Conservation (phyloP, 2,113 vertebrate genomes). For the Micronisus gabar region DNA sequence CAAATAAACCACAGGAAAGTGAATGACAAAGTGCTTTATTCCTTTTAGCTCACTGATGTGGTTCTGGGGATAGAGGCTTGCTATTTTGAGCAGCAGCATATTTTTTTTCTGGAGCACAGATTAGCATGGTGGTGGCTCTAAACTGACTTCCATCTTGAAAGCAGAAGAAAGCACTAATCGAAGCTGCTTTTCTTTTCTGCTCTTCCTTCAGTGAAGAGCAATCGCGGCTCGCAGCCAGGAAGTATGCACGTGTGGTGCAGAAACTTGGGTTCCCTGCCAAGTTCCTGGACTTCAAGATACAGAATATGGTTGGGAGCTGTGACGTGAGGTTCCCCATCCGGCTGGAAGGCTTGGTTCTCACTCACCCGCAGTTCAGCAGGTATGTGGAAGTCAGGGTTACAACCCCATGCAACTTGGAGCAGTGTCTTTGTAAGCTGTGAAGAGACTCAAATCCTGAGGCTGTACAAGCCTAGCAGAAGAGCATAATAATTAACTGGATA, state of each 20-base stretch:
- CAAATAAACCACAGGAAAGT: neutral
- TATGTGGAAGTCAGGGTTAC: neutral
- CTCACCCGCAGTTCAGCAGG: constrained; percentile 96
- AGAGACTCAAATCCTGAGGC: neutral
- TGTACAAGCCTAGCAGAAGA: neutral
- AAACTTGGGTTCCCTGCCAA: constrained; percentile 95
- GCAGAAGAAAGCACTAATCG: neutral
- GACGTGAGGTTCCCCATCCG: constrained; percentile 93
- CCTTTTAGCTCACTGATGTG: neutral
- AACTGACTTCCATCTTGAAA: neutral
- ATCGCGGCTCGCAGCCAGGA: constrained; percentile 91
- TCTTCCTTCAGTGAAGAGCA: constrained; percentile 84
- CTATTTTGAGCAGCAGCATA: neutral
- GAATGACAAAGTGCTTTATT: neutral
- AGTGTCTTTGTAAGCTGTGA: neutral
- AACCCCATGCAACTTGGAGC: neutral
- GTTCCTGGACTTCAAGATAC: constrained; percentile 97
- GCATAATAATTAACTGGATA: neutral
- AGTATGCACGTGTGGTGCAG: constrained; percentile 92
- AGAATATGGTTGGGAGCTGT: constrained; percentile 98
- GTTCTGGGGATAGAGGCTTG: neutral
- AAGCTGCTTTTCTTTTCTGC: neutral
- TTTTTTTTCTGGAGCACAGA: neutral
- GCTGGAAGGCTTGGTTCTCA: constrained; percentile 89
- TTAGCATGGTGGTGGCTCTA: neutral